Evolutionary conservation across 64 coral and sea anemone species (phyloP), one percentile per base, ranked within the genome.

Genomic region (Actinia tenebrosa): DNA sequence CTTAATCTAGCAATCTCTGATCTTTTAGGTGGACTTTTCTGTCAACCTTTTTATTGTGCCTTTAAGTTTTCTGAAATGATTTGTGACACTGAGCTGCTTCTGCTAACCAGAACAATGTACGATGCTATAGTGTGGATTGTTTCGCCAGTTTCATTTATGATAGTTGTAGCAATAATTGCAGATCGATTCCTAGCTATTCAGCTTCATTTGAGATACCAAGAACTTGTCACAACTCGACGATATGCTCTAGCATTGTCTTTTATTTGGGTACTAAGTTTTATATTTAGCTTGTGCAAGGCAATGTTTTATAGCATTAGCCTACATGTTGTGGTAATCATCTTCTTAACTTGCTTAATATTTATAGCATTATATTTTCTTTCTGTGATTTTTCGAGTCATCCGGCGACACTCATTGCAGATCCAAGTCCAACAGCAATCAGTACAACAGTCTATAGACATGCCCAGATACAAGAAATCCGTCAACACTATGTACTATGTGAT

Each of bases 131-230:
- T 66, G 10, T 66, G 63, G 63, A 6, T 23, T 23, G 20, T 66
- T 6, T n/a, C 63, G 7, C 63, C 63, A 23, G 22, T 66, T 22
- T 66, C 63, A 14, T 66, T 66, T 10, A 66, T n/a, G 19, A n/a
- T 23, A 3, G 63, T 66, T 8, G n/a, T 23, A 66, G 50, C 46
- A 9, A 56, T 83, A 14, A 56, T 45, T 54, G 44, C 56, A 23
- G 80, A 83, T 83, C 47, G 80, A 18, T 27, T 83, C 20, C 45
- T 83, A 7, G 80, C 80, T 83, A 56, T 83, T 46, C 56, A 22
- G 6, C 50, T 83, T 26, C 80, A 83, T 6, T 45, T 83, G 80
- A 11, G 80, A 52, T 83, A 83, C 55, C 80, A 83, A 26, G 80
- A 83, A 22, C 15, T 83, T 11, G 80, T 83, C 14, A 83, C 80